Conservation (phyloP, 1,140 invertebrate genomes). For the Chrysomallon squamiferum region DNA sequence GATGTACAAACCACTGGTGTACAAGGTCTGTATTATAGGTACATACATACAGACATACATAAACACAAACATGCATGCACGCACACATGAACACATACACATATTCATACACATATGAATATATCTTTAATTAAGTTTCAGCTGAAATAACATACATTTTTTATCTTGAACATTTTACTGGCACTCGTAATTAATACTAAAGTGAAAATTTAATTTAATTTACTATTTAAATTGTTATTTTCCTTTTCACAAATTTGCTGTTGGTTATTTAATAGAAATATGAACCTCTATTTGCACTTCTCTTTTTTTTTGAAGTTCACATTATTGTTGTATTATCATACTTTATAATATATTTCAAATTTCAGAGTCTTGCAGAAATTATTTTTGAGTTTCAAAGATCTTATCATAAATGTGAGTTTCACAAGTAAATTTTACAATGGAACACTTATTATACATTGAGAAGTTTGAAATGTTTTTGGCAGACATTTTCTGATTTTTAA, state of each 20-base stretch:
- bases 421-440: too few relatives aligned
- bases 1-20: constrained; percentile 63
- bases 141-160: too few relatives aligned
- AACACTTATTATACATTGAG: too few relatives aligned
- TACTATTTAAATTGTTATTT: too few relatives aligned
- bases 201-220: too few relatives aligned
- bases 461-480: too few relatives aligned
- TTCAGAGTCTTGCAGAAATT: constrained; percentile 55
- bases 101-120: neutral
- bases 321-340: neutral
- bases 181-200: too few relatives aligned
- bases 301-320: neutral
- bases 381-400: constrained; percentile 56
- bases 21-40: constrained; percentile 39
- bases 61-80: neutral
- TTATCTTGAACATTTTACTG: too few relatives aligned
- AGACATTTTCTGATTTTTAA: too few relatives aligned
- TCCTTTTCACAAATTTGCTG: too few relatives aligned
- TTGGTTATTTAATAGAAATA: neutral
- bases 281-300: neutral
- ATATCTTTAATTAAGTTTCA: neutral
- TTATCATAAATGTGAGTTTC: constrained; percentile 56
- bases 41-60: neutral
- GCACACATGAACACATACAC: neutral
- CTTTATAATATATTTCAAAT: constrained; percentile 3